Percentiles rank a stretch among this genome's conserved stretches.
Evolutionary conservation across 2,797 vertebrate species (phyloP).

Genomic region (Scolopax rusticola): DNA sequence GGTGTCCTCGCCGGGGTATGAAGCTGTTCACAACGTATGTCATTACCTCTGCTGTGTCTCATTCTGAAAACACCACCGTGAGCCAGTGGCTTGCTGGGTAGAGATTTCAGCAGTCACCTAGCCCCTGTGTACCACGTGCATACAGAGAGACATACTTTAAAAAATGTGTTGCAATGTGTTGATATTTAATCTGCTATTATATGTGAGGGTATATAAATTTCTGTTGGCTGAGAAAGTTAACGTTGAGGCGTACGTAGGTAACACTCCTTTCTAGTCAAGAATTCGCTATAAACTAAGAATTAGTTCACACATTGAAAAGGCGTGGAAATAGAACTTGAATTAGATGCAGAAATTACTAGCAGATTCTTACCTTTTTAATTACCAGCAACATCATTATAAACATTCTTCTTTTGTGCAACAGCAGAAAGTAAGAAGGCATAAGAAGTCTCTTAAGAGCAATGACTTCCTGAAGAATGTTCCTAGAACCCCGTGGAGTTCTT

Average conservation of each 20-base stretch:
- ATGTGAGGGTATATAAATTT: background rate
- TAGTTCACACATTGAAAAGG: background rate
- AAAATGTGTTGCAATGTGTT: background rate
- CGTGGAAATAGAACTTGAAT: background rate
- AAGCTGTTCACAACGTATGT: fast-evolving
- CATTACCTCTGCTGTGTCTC: background rate
- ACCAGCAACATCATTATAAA: background rate
- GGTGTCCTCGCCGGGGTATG: background rate
- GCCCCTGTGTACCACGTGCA: too few species aligned
- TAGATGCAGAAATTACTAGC: background rate
- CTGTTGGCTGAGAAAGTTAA: background rate
- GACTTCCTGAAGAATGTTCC: background rate
- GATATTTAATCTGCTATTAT: background rate
- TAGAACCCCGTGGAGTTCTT: background rate
- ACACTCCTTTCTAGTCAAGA: background rate
- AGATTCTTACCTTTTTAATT: background rate
- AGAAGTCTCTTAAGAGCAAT: background rate
- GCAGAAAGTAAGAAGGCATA: background rate
- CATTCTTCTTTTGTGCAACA: background rate
- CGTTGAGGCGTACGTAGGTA: background rate
- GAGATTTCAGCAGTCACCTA: background rate
- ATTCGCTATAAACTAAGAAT: background rate
- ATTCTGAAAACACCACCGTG: background rate
- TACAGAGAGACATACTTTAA: background rate
- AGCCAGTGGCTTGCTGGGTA: background rate